Conservation (phyloP, 2,797 vertebrate genomes). For the Graptemys geographica region DNA sequence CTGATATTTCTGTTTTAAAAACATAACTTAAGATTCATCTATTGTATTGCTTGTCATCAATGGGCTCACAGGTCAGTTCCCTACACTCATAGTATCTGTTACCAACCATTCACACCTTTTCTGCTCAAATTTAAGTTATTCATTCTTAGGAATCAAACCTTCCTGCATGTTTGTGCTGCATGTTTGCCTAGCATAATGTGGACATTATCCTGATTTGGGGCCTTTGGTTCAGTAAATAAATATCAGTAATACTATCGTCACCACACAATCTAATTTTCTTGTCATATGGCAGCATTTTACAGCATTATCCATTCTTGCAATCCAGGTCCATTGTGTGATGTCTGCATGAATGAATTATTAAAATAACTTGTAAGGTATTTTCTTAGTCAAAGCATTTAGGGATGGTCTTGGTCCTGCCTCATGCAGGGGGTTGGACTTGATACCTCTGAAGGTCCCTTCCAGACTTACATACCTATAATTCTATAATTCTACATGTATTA, state of each 20-base stretch:
- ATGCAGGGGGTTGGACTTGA: background rate
- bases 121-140: background rate
- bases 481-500: background rate
- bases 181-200: background rate
- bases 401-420: background rate
- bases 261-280: background rate
- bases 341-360: background rate
- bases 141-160: background rate
- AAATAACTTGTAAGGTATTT: background rate
- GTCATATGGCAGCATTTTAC: background rate
- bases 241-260: background rate
- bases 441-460: background rate
- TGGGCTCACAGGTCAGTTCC: background rate
- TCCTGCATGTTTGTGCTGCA: background rate
- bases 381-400: background rate
- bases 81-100: background rate
- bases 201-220: background rate
- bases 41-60: background rate
- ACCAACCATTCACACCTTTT: background rate
- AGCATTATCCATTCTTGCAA: background rate
- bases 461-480: background rate
- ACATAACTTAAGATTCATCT: background rate
- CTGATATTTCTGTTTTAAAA: background rate
- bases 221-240: background rate
- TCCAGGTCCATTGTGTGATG: background rate